Evolutionary conservation across 1,140 invertebrate genomes (phyloP).

Genomic region (Phthorimaea operculella): DNA sequence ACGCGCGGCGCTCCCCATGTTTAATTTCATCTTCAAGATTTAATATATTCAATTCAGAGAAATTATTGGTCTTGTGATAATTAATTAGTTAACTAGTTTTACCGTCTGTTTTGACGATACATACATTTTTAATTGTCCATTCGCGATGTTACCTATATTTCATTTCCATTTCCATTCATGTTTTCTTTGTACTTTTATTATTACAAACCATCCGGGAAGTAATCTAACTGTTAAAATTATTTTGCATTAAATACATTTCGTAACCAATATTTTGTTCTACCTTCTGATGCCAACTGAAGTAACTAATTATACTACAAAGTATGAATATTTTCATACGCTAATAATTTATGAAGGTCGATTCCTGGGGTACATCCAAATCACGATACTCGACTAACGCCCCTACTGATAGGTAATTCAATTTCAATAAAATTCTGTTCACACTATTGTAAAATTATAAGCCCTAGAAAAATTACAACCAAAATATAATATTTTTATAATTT

Average conservation of each 20-base stretch:
- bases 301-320: conserved; percentile 44
- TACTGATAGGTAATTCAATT: no score
- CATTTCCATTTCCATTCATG: conserved; percentile 37
- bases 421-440: no score
- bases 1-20: no score
- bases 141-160: conserved; percentile 24
- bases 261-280: conserved; percentile 42
- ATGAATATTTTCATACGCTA: conserved; percentile 38
- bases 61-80: conserved; percentile 35
- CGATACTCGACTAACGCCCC: no score
- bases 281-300: conserved; percentile 42
- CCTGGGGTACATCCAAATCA: conserved; percentile 6
- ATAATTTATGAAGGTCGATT: conserved; percentile 24
- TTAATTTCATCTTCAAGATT: no score
- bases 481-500: no score
- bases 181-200: conserved; percentile 54
- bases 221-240: conserved; percentile 43
- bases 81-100: conserved; percentile 22
- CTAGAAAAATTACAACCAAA: no score
- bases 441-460: no score
- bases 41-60: conserved; percentile 19
- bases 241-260: conserved; percentile 40
- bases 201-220: conserved; percentile 37
- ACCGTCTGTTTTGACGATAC: conserved; percentile 25
- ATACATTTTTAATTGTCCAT: conserved; percentile 35